These are phyloP conservation scores for Thyatira batis DNA, from an alignment of 2,888 invertebrate genomes.

Conservation along the genomic window DNA sequence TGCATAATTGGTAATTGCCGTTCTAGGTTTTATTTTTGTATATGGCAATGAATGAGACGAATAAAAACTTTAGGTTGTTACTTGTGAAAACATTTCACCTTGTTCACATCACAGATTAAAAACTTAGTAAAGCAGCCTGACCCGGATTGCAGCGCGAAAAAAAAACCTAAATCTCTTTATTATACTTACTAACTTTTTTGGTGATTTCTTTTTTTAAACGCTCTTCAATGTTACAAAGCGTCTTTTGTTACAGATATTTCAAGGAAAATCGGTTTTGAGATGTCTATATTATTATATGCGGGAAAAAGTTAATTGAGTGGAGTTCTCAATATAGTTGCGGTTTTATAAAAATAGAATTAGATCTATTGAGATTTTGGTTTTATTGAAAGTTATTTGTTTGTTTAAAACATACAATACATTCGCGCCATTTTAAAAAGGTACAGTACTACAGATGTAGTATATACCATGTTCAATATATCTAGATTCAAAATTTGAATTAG, in stretches of 20 bases:
- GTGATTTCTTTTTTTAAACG: conserved; percentile 34
- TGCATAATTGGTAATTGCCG: background rate
- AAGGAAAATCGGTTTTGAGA: conserved; percentile 20
- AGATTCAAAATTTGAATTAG: no score
- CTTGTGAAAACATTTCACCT: conserved; percentile 33
- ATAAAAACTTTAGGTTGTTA: conserved; percentile 21
- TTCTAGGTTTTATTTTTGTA: background rate
- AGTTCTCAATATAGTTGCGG: conserved; percentile 5
- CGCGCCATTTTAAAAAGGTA: no score
- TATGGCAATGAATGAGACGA: conserved; percentile 28
- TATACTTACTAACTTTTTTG: conserved; percentile 33
- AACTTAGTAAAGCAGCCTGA: conserved; percentile 33
- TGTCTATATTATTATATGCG: background rate
- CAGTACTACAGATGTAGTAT: no score
- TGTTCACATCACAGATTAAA: conserved; percentile 28
- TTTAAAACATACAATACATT: no score
- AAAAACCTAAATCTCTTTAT: conserved; percentile 38
- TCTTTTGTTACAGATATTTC: conserved; percentile 36
- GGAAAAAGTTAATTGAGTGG: conserved; percentile 16
- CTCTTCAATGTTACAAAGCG: conserved; percentile 33
- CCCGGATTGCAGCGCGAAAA: conserved; percentile 43
- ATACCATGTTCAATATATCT: no score
- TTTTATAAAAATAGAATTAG: background rate
- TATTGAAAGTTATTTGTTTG: no score
- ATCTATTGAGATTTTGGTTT: background rate